Evolutionary conservation across 30 jellyfish, hydroid and myxozoan species (phyloP), one percentile per base, ranked within the genome.

Genomic region (Pelagia noctiluca): DNA sequence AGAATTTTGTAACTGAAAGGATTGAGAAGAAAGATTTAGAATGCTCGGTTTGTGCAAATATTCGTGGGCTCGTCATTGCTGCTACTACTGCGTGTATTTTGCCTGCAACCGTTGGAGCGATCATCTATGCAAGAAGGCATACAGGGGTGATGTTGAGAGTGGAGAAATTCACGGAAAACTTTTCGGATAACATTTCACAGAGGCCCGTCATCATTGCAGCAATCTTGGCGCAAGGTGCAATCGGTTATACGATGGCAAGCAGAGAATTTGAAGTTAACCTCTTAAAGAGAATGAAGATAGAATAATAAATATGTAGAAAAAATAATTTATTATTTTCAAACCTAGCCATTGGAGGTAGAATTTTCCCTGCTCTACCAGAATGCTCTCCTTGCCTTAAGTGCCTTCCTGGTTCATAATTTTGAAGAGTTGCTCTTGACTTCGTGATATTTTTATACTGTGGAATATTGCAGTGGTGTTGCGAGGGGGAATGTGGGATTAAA

Each of bases 21-120:
- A 60, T 85, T 11, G 78, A 74, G 54, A 54, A 35, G 1, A 50
- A 47, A 47, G 95, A 73, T 34, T 60, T 85, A 13, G 95, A 63
- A 11, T 85, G 95, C 25, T 53, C 95, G 2, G 83, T 67, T 8
- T 85, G 95, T 66, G 71, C 88, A 4, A 32, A 47, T 19, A 85
- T 75, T 33, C 95, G 95, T 38, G 95, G 95, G 24, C 30, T 85
- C 32, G 65, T 62, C 0, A 72, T 85, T 7, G 95, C 95, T 10
- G 34, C 66, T 1, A 63, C 84, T 0, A 35, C 89, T 42, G 95
- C 88, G 22, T 23, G 88, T 18, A 11, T 85, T 38, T 23, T 85
- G 34, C 95, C 95, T 1, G 80, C 71, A 74, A 22, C 78, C n/a
- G 38, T 75, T 22, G 95, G 95, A 2, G 88, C 82, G 0, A 7